Conservation (phyloP, 2,888 invertebrate genomes). For the Cephus sareptanus region DNA sequence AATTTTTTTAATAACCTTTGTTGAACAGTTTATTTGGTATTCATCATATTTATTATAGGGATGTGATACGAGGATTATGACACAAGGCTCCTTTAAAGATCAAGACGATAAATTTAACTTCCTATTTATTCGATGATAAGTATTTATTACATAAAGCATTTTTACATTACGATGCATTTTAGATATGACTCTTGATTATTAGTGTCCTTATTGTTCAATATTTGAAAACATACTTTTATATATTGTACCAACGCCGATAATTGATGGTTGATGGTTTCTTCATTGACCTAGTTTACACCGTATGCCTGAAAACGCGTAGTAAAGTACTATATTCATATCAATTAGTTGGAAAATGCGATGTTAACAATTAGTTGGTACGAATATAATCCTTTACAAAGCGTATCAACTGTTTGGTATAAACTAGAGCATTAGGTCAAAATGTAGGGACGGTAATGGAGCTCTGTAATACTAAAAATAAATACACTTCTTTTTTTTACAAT, state of each 20-base stretch:
- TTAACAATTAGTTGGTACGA: background rate
- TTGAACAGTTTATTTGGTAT: background rate
- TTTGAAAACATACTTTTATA: background rate
- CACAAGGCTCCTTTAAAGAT: background rate
- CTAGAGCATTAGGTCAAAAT: background rate
- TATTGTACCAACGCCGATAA: background rate
- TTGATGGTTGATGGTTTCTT: background rate
- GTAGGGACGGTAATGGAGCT: background rate
- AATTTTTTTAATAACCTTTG: background rate
- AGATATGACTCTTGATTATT: conserved; percentile 37
- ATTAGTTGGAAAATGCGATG: background rate
- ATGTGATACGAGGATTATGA: background rate
- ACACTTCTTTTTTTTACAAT: conserved; percentile 27
- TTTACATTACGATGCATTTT: conserved; percentile 44
- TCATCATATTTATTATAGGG: background rate
- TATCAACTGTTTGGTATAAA: background rate
- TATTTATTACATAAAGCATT: conserved; percentile 48
- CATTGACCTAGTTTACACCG: background rate
- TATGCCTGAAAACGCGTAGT: background rate
- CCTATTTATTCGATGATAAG: conserved; percentile 2
- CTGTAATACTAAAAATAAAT: conserved; percentile 26
- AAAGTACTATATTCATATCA: background rate
- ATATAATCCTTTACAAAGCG: conserved; percentile 11
- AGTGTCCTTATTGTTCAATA: conserved; percentile 26
- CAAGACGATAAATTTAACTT: background rate